These are phyloP conservation scores for Scelioninae gen. 2 DNA, from an alignment of 2,888 invertebrate species.

Conservation along the genomic window DNA sequence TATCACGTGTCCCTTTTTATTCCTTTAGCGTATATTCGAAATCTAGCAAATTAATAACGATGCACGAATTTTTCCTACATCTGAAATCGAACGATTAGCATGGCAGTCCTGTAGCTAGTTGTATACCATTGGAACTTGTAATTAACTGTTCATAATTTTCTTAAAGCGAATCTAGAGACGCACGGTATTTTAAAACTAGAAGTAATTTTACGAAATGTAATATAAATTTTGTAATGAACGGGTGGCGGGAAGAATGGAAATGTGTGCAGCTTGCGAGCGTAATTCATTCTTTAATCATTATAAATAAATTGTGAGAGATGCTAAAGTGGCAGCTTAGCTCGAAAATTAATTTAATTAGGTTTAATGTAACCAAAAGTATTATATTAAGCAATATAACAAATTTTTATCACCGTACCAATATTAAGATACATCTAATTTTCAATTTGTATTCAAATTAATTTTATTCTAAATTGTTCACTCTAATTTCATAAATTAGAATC, in stretches of 20 bases:
- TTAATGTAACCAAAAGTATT: no score
- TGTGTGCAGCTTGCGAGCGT: constrained; percentile 26
- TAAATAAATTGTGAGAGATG: neutral
- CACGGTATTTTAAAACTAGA: constrained; percentile 55
- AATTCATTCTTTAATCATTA: constrained; percentile 14
- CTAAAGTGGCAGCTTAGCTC: neutral
- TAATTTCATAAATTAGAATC: no score
- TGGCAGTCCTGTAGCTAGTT: constrained; percentile 66
- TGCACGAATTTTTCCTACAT: constrained; percentile 66
- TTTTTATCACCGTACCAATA: no score
- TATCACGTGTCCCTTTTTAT: no score
- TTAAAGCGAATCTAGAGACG: constrained; percentile 46
- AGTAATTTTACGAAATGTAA: constrained; percentile 46
- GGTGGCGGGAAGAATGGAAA: constrained; percentile 14
- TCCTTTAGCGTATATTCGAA: constrained; percentile 61
- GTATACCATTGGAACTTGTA: constrained; percentile 63
- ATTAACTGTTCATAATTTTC: constrained; percentile 57
- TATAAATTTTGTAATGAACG: constrained; percentile 45
- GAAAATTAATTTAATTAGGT: no score
- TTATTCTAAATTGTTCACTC: no score
- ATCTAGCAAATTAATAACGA: constrained; percentile 56
- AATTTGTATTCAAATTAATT: no score
- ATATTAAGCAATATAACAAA: no score
- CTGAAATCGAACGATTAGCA: constrained; percentile 61
- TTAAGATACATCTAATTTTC: no score